Base-by-base conservation (phyloP, 2,888 invertebrate genomes). In the Eueremaeus valkanovi region DNA sequence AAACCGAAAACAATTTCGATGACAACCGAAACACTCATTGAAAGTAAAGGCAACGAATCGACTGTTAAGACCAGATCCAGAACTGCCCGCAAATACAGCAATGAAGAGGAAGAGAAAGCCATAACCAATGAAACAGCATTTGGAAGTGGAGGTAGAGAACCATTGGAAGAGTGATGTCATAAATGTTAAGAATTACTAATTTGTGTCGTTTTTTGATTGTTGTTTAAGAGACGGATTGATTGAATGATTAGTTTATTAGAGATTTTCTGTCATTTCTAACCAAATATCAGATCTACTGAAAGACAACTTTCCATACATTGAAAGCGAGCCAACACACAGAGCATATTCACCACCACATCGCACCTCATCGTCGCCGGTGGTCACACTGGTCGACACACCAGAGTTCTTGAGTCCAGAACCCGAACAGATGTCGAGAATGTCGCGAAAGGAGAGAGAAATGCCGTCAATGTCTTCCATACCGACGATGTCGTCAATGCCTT, bases 21-120 rank as follows among this genome's bases (percentile, higher is more conserved):
- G 73, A 49, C 75, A 24, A 75, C 73, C 33, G 77, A 77, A 55
- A 77, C 77, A 13, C 29, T 76, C 18, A 76, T 77, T 49, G 73
- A 73, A 6, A 73, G 49, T n/a, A 68, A 36, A 24, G 75, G 75
- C 40, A 73, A 66, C 6, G 75, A 77, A 27, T 66, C 58, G 5
- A 76, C 51, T 18, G 68, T 77, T 6, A 58, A 73, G 31, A 77
- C 77, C 24, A 61, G 68, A 70, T 76, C 77, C 11, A 13, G 72
- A 70, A 70, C 75, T 18, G 70, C 49, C 29, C 63, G 77, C 18
- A 49, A 76, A 24, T 76, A 68, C 58, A 63, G 45, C 18, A 29
- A 29, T 24, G 73, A 73, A 45, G 27, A n/a, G 0, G 40, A 73
- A 40, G 58, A 73, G 16, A 70, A 45, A 24, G 27, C 70, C n/a